A percentile compares a stretch with the other conserved stretches of the same genome.
Conservation (phyloP, 1,140 invertebrate genomes). For the Ridgeia piscesae region DNA sequence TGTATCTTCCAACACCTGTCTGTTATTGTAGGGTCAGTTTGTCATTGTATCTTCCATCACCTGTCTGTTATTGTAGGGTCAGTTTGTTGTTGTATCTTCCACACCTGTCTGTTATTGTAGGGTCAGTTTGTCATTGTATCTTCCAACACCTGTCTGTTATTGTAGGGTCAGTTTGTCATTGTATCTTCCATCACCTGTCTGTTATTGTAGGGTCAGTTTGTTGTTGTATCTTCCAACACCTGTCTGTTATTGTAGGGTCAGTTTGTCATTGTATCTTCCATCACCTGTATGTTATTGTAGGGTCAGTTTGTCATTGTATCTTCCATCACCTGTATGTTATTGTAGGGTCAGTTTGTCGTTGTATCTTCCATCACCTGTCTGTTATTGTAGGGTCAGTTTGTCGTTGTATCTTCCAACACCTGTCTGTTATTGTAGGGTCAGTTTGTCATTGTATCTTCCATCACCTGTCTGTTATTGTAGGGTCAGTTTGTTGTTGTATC, state of each 20-base stretch:
- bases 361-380: too few species aligned
- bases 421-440: slow-evolving; percentile 53
- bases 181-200: too few species aligned
- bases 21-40: not conserved
- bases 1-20: too few species aligned
- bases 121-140: not conserved
- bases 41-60: not conserved
- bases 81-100: too few species aligned
- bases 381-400: not conserved
- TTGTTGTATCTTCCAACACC: not conserved
- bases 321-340: not conserved
- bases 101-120: not conserved
- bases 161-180: slow-evolving; percentile 63
- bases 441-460: too few species aligned
- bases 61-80: slow-evolving; percentile 50
- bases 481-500: not conserved
- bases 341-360: slow-evolving; percentile 63
- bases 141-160: not conserved
- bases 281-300: not conserved
- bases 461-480: not conserved
- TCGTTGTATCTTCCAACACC: not conserved
- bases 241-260: slow-evolving; percentile 53
- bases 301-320: not conserved
- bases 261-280: too few species aligned
- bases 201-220: not conserved